Evolutionary conservation across 2,113 vertebrate genomes (phyloP).

Genomic region (Bos taurus): ARS-UCD2.0 NC_037328.1:75872001-75872500

Average conservation of each 20-base stretch:
- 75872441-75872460: neutral
- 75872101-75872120: neutral
- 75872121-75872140: neutral
- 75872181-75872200: neutral
- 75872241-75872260: neutral
- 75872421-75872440: neutral
- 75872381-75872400: neutral
- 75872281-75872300: neutral
- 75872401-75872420: neutral
- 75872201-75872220: neutral
- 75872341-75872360: neutral
- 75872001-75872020: neutral
- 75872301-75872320: neutral
- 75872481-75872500: neutral
- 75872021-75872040: neutral
- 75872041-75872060: neutral
- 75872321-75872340: neutral
- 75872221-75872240: neutral
- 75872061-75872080: neutral
- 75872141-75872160: neutral
- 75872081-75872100: neutral
- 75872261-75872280: neutral
- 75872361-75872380: neutral
- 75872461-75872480: neutral
- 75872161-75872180: neutral